Conservation (phyloP, 1,140 invertebrate species). For the Oryzaephilus surinamensis region DNA sequence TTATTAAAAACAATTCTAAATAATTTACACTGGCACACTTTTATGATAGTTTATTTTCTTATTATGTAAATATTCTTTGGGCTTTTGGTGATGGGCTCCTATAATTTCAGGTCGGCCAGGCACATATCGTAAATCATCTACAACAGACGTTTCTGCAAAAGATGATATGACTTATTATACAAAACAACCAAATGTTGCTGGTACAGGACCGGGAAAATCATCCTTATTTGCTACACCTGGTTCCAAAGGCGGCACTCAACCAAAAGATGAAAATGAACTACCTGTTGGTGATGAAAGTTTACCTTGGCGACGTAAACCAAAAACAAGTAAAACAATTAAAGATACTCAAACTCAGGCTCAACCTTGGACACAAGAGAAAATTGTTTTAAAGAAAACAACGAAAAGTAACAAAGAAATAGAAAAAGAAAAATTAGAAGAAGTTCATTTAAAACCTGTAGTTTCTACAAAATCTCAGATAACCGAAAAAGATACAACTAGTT, state of each 20-base stretch:
- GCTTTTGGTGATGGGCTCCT: too few species aligned
- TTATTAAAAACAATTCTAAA: too few species aligned
- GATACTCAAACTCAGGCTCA: slow-evolving; percentile 14
- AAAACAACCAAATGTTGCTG: slow-evolving; percentile 7
- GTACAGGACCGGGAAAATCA: slow-evolving; percentile 10
- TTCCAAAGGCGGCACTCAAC: slow-evolving; percentile 20
- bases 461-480: slow-evolving; percentile 7
- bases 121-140: slow-evolving; percentile 20
- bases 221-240: slow-evolving; percentile 10
- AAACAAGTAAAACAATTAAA: slow-evolving; percentile 6
- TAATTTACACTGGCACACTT: too few species aligned
- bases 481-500: too few species aligned
- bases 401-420: slow-evolving; percentile 31
- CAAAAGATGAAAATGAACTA: slow-evolving; percentile 35
- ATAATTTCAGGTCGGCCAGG: slow-evolving; percentile 23
- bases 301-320: slow-evolving; percentile 36
- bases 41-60: too few species aligned
- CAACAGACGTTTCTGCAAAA: slow-evolving; percentile 14
- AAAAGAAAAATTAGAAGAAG: slow-evolving; percentile 27
- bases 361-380: slow-evolving; percentile 37
- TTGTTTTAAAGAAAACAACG: slow-evolving; percentile 35
- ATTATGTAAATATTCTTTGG: too few species aligned
- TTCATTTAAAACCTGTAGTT: slow-evolving; percentile 22
- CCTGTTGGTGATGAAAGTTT: slow-evolving; percentile 43
- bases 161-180: slow-evolving; percentile 4